A percentile compares a stretch with the other conserved stretches of the same genome.
These are phyloP conservation scores for Therioaphis trifolii DNA, from an alignment of 2,888 invertebrate species.

Conservation along the genomic window DNA sequence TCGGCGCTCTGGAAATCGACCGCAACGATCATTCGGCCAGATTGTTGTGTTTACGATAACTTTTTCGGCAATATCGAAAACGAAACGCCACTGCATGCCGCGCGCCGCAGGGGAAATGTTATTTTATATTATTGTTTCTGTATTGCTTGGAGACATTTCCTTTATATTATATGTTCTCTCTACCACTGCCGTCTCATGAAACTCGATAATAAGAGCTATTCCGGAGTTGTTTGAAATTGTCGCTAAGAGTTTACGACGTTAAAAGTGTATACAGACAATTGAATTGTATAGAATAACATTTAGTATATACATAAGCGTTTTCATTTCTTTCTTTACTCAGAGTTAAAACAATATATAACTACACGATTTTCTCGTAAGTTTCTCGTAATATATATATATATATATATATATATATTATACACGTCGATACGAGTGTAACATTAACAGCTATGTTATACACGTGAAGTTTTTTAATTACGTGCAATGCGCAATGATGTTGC, in stretches of 20 bases:
- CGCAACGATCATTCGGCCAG: conserved; percentile 58
- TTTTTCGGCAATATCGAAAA: conserved; percentile 46
- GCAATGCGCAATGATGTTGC: conserved; percentile 21
- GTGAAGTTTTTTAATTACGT: background rate
- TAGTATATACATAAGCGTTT: background rate
- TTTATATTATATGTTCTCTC: conserved; percentile 15
- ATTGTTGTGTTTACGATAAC: conserved; percentile 60
- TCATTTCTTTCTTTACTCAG: no score
- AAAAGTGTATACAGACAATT: background rate
- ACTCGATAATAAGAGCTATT: conserved; percentile 58
- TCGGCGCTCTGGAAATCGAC: conserved; percentile 58
- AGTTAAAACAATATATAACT: no score
- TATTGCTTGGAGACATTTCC: conserved; percentile 30
- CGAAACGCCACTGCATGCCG: conserved; percentile 39
- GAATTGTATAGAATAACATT: background rate
- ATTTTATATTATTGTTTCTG: conserved; percentile 58
- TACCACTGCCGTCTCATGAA: background rate
- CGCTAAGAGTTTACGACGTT: conserved; percentile 30
- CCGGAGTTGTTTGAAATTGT: conserved; percentile 45
- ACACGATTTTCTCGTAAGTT: no score
- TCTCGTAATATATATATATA: no score
- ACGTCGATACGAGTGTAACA: no score
- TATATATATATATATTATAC: no score
- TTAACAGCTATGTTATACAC: no score
- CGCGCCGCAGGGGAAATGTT: conserved; percentile 12